These are phyloP conservation scores for Vanacampus margaritifer DNA, from an alignment of 2,113 vertebrate species.

Conservation along the genomic window DNA sequence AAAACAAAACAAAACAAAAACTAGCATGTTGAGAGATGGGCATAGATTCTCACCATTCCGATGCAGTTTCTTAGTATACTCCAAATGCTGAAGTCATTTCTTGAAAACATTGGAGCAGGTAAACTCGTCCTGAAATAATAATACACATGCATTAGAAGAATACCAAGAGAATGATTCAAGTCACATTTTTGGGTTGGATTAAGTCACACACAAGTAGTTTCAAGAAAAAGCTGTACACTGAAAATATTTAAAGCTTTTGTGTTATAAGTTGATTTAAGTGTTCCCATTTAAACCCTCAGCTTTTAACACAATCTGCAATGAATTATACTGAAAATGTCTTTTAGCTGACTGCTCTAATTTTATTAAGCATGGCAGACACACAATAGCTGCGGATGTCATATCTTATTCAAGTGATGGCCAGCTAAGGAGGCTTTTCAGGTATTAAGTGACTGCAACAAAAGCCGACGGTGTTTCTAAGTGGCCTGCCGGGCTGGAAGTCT, in stretches of 20 bases:
- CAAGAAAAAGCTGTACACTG: no score
- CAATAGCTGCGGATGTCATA: constrained; percentile 35
- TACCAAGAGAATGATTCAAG: background rate
- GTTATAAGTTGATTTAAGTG: no score
- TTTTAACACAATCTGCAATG: background rate
- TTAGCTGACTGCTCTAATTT: background rate
- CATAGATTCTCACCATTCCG: constrained; percentile 83
- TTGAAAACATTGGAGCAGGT: constrained; percentile 96
- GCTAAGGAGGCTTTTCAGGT: constrained; percentile 13
- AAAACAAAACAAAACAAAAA: background rate
- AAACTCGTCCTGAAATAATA: constrained; percentile 82
- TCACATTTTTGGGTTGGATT: no score
- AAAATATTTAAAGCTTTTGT: no score
- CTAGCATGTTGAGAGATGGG: background rate
- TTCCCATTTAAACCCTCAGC: background rate
- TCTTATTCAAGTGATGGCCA: constrained; percentile 10
- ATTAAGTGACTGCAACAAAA: constrained; percentile 39
- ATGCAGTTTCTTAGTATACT: constrained; percentile 98
- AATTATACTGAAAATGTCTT: background rate
- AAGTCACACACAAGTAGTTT: no score
- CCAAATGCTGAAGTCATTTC: constrained; percentile 99
- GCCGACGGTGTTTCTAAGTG: constrained; percentile 16
- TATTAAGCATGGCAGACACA: constrained; percentile 23
- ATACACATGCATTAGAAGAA: background rate
- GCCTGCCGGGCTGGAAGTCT: background rate